Base-by-base conservation (phyloP, 2,888 invertebrate genomes). In the Bombylius major region DNA sequence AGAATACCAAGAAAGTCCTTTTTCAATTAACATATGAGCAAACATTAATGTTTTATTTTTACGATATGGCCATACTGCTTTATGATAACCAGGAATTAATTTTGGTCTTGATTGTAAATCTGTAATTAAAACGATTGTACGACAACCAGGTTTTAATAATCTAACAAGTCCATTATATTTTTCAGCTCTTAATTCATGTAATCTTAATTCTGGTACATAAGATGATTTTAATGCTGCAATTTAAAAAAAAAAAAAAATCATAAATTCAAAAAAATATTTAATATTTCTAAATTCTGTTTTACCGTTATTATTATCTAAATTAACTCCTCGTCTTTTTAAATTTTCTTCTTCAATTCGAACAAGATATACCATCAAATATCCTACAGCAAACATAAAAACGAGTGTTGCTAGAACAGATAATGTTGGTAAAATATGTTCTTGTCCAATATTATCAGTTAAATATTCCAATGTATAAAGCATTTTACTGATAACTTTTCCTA, bases 41-140 rank as follows among this genome's bases (percentile, higher is more conserved):
- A 98, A 99, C 77, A 94, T 83, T 58, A 99, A 80, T 0, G 95
- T 96, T 76, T 96, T 97, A 77, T 96, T 96, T 73, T 90, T 91
- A 70, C 97, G 83, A 70, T 97, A 95, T 5, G 97, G 96, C 88
- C 94, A 95, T 58, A 97, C 88, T 59, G 89, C 87, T 75, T 86
- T 86, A 71, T 95, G 94, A 77, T 95, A 99, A 59, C 88, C 87
- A 48, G 92, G 89, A 60, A 97, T 79, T 51, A 99, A 78, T 68
- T 88, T 87, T 60, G 87, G 81, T 53, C 93, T 87, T 56, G 89
- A 89, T 68, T 92, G 89, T 70, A 84, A 79, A 74, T 98, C 96
- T 5, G 97, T 86, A 54, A 99, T 77, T 50, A 99, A 73, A 47
- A 97, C 83, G 58, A 99, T 84, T 0, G 97, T 96, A 5, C 97